These are phyloP conservation scores for Prionailurus bengalensis DNA, from an alignment of 2,113 vertebrate species.

Conservation along the genomic window DNA sequence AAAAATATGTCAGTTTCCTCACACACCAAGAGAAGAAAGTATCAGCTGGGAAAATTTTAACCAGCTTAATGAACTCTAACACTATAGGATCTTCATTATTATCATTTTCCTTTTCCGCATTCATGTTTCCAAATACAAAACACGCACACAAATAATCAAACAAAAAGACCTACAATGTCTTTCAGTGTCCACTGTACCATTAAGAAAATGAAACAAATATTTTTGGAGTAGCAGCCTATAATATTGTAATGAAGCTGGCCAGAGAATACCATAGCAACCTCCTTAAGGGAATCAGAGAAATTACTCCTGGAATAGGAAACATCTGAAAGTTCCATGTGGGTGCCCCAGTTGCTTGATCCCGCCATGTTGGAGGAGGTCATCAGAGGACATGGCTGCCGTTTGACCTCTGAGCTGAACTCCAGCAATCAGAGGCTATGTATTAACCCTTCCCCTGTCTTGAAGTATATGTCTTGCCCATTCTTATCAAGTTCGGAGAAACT, in stretches of 20 bases:
- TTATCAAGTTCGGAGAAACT: not conserved
- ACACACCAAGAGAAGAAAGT: not conserved
- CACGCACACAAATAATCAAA: not conserved
- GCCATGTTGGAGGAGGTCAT: not conserved
- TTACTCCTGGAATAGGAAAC: not conserved
- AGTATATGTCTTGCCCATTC: too few relatives aligned
- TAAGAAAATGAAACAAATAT: not conserved
- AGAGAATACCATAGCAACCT: not conserved
- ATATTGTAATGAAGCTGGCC: not conserved
- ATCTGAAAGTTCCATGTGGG: not conserved
- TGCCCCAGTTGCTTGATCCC: not conserved
- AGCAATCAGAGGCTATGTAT: not conserved
- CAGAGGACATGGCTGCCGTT: not conserved
- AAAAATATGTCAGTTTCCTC: not conserved
- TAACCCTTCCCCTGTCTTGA: not conserved
- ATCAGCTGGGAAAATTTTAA: not conserved
- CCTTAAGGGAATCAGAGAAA: not conserved
- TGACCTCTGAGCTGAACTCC: not conserved
- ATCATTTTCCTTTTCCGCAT: not conserved
- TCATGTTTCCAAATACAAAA: not conserved
- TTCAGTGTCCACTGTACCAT: not conserved
- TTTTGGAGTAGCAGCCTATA: not conserved
- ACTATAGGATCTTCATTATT: not conserved
- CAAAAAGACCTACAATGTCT: not conserved
- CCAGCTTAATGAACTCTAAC: not conserved